Percentiles rank a stretch among this genome's conserved stretches.
These are phyloP conservation scores for Alces alces DNA, from an alignment of 2,113 vertebrate genomes.

Conservation along the genomic window DNA sequence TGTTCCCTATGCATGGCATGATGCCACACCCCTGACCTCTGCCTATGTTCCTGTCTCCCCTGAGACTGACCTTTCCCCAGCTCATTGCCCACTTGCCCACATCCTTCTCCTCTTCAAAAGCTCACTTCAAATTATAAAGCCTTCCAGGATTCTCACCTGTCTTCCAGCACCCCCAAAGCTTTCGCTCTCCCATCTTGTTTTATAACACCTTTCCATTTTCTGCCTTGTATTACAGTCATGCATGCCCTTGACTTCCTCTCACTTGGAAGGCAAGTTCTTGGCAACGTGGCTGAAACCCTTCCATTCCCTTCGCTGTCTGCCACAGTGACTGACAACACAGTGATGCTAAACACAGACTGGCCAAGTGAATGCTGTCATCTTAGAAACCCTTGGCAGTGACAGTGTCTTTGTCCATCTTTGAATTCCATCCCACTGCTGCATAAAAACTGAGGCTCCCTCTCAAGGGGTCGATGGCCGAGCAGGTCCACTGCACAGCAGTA, in stretches of 20 bases:
- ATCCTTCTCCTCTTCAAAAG: neutral
- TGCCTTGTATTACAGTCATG: neutral
- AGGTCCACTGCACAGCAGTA: neutral
- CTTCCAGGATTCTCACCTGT: neutral
- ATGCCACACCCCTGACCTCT: neutral
- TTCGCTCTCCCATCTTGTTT: neutral
- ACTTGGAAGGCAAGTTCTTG: neutral
- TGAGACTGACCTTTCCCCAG: neutral
- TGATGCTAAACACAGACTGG: neutral
- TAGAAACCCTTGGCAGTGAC: neutral
- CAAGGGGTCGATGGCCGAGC: accelerated
- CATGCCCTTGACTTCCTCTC: neutral
- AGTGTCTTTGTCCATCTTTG: neutral
- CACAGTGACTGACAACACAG: neutral
- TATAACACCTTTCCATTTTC: neutral
- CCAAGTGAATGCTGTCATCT: neutral
- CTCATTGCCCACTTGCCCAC: neutral
- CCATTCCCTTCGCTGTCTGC: neutral
- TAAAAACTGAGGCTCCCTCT: neutral
- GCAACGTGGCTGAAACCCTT: neutral
- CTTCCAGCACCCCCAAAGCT: neutral
- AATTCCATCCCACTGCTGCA: neutral
- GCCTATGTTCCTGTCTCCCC: neutral
- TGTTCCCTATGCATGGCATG: neutral
- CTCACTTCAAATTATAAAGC: neutral